These are phyloP conservation scores for Simalia tracyae DNA, from an alignment of 2,797 vertebrate genomes.

Conservation along the genomic window DNA sequence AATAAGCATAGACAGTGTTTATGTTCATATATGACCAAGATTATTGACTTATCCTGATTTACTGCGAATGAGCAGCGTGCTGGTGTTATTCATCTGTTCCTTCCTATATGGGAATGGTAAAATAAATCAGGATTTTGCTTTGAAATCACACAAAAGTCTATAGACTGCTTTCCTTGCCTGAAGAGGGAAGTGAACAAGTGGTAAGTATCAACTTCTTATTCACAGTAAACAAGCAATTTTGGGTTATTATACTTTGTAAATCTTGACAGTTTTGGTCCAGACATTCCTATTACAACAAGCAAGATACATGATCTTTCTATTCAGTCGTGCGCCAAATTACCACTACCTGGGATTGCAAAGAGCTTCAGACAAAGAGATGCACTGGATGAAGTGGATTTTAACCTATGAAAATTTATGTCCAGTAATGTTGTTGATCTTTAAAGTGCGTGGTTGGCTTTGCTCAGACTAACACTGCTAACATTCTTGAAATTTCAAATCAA, in stretches of 20 bases:
- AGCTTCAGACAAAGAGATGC: background rate
- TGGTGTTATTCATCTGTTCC: background rate
- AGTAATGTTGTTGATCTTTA: background rate
- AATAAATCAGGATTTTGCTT: background rate
- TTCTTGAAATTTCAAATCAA: background rate
- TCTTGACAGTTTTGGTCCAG: background rate
- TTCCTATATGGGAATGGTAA: background rate
- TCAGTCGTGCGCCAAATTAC: background rate
- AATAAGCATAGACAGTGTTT: background rate
- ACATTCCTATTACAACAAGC: background rate
- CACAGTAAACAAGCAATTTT: background rate
- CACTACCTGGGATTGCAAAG: background rate
- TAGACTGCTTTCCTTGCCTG: no score
- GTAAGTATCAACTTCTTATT: no score
- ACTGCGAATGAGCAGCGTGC: background rate
- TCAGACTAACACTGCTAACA: background rate
- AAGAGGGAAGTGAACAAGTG: no score
- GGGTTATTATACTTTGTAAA: background rate
- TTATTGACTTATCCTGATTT: background rate
- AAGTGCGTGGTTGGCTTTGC: background rate
- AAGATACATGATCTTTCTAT: background rate
- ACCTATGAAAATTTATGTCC: background rate
- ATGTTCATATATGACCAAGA: background rate
- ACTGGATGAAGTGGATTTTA: background rate
- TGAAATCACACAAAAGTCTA: background rate